Base-by-base conservation (phyloP, 2,113 vertebrate species). In the Rhinolophus sinicus region DNA sequence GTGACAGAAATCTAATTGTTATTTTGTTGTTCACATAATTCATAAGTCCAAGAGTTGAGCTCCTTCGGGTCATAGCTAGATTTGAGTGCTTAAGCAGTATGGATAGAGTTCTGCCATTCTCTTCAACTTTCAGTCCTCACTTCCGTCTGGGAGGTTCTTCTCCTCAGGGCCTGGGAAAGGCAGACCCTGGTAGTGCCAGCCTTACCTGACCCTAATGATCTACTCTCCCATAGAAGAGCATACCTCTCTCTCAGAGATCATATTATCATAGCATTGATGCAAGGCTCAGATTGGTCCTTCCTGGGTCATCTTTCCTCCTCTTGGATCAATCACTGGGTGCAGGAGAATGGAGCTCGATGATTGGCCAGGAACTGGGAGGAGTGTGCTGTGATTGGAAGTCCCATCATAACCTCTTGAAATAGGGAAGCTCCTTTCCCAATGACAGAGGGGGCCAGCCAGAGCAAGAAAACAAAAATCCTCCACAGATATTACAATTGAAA, bases 271-370 rank as follows among this genome's bases (percentile, higher is more conserved):
- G 54, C 14, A 54, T 19, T 77, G 15, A 8, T 5, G 8, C 15
- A 60, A 56, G 47, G n/a, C 3, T 88, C 88, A 56, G 33, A 72
- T 16, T 76, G 67, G 76, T 54, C 60, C 30, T 40, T 22, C 18
- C 2, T 28, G 14, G 3, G 1, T 9, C 47, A 21, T 0, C 0
- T 5, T 2, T 24, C 21, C 56, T 73, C 24, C 8, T 38, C 14
- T 47, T 40, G 33, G 26, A 5, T 21, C 16, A n/a, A 1, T 67
- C n/a, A 47, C n/a, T 38, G 26, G 40, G 22, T 18, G 3, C 38
- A 12, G 14, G 54, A 76, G 19, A 77, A 67, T 52, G 47, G n/a
- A 77, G 58, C 52, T 40, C 56, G 64, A 1, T 85, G 81, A 90
- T 58, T 85, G 62, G 54, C 28, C 18, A 33, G 28, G 5, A 0